These are phyloP conservation scores for Anarrhichthys ocellatus DNA, from an alignment of 2,113 vertebrate species.

Conservation along the genomic window DNA sequence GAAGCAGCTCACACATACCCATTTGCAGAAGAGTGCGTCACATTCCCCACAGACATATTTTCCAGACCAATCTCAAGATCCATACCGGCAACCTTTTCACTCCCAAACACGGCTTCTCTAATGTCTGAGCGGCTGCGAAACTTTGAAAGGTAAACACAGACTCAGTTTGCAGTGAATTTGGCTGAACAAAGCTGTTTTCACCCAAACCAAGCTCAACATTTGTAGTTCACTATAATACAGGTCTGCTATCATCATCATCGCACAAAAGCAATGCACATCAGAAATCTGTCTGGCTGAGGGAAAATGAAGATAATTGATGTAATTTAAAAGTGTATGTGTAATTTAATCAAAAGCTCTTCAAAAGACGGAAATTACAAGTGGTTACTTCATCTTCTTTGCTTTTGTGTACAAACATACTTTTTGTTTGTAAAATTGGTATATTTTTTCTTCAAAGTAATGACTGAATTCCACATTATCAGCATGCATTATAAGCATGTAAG, in stretches of 20 bases:
- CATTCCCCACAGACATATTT: slow-evolving; percentile 19
- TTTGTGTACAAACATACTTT: not conserved
- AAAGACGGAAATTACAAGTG: slow-evolving; percentile 12
- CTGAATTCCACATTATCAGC: not conserved
- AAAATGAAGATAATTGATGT: slow-evolving; percentile 37
- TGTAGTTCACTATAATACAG: slow-evolving; percentile 34
- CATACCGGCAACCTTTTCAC: slow-evolving; percentile 3
- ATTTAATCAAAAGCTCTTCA: slow-evolving; percentile 45
- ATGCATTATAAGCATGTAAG: not conserved
- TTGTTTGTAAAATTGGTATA: not conserved
- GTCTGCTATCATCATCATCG: slow-evolving; percentile 25
- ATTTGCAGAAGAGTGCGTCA: slow-evolving; percentile 16
- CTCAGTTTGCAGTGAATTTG: not conserved
- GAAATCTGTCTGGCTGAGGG: slow-evolving; percentile 24
- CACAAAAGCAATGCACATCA: slow-evolving; percentile 6
- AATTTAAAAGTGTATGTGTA: slow-evolving; percentile 29
- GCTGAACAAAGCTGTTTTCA: slow-evolving; percentile 49
- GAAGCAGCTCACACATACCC: slow-evolving; percentile 5
- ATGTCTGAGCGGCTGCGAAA: slow-evolving; percentile 2
- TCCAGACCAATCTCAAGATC: slow-evolving; percentile 27
- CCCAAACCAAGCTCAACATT: slow-evolving; percentile 31
- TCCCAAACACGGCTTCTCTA: slow-evolving; percentile 9
- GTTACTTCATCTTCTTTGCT: slow-evolving; percentile 1
- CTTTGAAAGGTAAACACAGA: slow-evolving; percentile 23
- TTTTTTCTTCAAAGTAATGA: not conserved